Evolutionary conservation across 53 echinoderm and acorn worm species (phyloP).

Genomic region (Patiria pectinifera): DNA sequence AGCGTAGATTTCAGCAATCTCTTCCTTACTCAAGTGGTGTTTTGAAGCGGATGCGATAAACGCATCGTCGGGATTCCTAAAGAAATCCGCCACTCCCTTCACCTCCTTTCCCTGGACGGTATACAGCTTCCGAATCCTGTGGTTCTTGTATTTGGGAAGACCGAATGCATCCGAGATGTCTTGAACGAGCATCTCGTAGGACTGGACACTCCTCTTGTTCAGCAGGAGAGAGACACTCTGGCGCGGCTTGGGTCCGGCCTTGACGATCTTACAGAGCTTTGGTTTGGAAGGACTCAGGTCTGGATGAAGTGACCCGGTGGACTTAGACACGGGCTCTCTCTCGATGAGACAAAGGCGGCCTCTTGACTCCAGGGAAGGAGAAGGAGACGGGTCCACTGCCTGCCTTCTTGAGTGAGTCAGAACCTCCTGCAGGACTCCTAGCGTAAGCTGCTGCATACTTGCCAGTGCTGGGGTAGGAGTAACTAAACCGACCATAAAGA

Average conservation of each 20-base stretch:
- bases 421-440: constrained; percentile 57
- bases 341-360: constrained; percentile 26
- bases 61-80: constrained; percentile 82
- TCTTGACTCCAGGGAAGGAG: constrained; percentile 60
- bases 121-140: constrained; percentile 84
- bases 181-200: constrained; percentile 85
- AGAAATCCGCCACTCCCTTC: constrained; percentile 86
- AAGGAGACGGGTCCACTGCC: constrained; percentile 83
- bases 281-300: constrained; percentile 79
- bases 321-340: constrained; percentile 64
- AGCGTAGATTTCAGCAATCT: constrained; percentile 76
- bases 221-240: constrained; percentile 87
- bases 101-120: constrained; percentile 88
- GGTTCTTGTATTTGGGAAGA: constrained; percentile 87
- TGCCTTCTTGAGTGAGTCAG: constrained; percentile 41
- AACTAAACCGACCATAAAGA: constrained; percentile 77
- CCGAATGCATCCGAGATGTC: constrained; percentile 95
- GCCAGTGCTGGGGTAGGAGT: constrained; percentile 87
- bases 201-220: constrained; percentile 91
- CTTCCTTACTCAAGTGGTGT: constrained; percentile 71
- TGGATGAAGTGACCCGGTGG: constrained; percentile 64
- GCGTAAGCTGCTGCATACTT: constrained; percentile 92
- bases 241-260: constrained; percentile 78
- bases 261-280: constrained; percentile 86
- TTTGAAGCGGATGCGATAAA: constrained; percentile 82